Percentiles rank a stretch among this genome's conserved stretches.
Conservation (phyloP, 2,888 invertebrate genomes). For the Thecocarcelia acutangulata region DNA sequence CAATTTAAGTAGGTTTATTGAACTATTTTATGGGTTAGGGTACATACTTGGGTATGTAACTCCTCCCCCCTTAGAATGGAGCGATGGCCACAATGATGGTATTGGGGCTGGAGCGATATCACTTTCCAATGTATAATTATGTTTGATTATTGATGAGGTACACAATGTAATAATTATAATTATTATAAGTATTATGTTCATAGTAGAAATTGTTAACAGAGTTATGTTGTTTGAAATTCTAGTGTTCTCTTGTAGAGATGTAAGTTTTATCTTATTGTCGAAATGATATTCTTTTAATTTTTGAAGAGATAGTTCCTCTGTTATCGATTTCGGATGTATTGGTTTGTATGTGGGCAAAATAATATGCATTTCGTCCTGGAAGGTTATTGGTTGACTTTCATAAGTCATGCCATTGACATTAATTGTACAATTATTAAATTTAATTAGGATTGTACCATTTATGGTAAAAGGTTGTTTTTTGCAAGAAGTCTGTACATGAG, state of each 20-base stretch:
- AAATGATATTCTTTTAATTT: neutral
- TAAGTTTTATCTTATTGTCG: neutral
- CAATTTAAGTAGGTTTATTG: no score
- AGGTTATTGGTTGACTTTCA: neutral
- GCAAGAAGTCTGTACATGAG: neutral
- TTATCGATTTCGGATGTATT: neutral
- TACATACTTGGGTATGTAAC: neutral
- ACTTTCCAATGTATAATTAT: neutral
- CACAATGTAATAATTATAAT: constrained; percentile 1
- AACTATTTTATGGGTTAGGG: no score
- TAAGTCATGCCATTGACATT: neutral
- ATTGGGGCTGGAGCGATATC: constrained; percentile 16
- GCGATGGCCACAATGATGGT: constrained; percentile 27
- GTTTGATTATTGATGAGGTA: neutral
- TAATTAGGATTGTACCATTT: constrained; percentile 7
- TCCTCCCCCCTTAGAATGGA: constrained; percentile 25
- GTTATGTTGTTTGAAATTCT: neutral
- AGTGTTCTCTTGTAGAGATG: neutral
- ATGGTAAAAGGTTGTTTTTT: neutral
- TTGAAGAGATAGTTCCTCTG: neutral
- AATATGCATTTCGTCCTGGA: constrained; percentile 2
- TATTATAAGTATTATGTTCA: neutral
- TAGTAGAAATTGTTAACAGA: neutral
- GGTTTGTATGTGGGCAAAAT: neutral
- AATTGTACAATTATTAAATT: constrained; percentile 25